These are phyloP conservation scores for Scolopax rusticola DNA, from an alignment of 2,797 vertebrate species.

Conservation along the genomic window DNA sequence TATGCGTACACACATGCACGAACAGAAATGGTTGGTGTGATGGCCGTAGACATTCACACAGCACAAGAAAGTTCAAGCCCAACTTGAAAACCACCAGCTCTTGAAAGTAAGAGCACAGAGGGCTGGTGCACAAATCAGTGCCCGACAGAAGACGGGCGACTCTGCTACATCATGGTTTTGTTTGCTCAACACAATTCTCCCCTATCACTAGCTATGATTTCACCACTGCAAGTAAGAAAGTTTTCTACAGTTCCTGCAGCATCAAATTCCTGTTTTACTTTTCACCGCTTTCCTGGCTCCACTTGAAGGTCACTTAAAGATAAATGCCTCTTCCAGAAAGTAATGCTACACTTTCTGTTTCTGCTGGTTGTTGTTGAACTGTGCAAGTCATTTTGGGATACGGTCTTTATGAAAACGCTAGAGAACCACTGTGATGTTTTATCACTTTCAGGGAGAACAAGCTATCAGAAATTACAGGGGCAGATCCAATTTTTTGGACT, in stretches of 20 bases:
- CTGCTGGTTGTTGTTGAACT: neutral
- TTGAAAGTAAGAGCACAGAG: neutral
- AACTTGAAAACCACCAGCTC: neutral
- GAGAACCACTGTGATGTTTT: neutral
- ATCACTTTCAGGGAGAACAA: neutral
- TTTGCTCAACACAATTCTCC: neutral
- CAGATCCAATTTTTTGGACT: neutral
- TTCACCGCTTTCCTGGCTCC: neutral
- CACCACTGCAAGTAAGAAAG: neutral
- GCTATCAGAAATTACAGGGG: neutral
- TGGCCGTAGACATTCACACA: neutral
- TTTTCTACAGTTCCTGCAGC: neutral
- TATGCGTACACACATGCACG: neutral
- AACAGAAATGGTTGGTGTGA: neutral
- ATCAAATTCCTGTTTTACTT: neutral
- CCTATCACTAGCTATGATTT: neutral
- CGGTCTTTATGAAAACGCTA: neutral
- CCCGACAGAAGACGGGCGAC: neutral
- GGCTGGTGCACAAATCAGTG: rapidly evolving
- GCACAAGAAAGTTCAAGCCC: neutral
- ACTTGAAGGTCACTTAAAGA: neutral
- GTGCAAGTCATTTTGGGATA: neutral
- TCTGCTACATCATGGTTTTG: neutral
- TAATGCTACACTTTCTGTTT: neutral
- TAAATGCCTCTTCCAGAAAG: neutral